Evolutionary conservation across 2,797 vertebrate genomes (phyloP), one percentile per base, ranked within the genome.

Genomic region (Microctenopoma stevenorrisi): DNA sequence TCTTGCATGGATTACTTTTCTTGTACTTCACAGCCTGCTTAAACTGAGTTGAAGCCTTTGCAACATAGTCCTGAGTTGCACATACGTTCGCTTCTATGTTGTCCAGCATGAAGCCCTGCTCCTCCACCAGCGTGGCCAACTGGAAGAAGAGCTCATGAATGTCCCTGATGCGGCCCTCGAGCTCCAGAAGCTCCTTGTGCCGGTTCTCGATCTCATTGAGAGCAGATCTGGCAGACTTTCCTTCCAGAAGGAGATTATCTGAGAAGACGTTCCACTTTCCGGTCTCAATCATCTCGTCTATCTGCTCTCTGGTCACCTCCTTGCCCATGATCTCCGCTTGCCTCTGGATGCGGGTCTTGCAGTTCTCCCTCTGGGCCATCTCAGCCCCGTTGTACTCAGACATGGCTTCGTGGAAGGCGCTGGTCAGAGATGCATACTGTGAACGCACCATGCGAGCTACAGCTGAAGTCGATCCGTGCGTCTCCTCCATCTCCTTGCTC

Each of bases 321-420:
- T 95, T 95, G 68, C 98, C 97, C 97, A 99, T 96, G 86, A 99
- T 98, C 91, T 97, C 96, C 0, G 98, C 94, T 71, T 99, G 97
- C 62, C 98, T 92, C 91, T 97, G 97, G 84, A 99, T 99, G 71
- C 97, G 96, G 25, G 93, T 94, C 93, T 97, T 97, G 93, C 97
- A 99, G 91, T 98, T 98, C 77, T 98, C 96, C 57, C 94, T 90
- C 74, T 98, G 97, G 49, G 83, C 88, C 96, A 97, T 95, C 91
- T 99, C 98, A 0, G 96, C 92, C 50, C 92, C 92, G 13, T 97
- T 97, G 89, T 96, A 99, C 58, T 97, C 96, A 1, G 93, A 93
- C 94, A 99, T 97, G 68, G 94, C 95, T 0, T 86, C 35, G 64
- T 97, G 96, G 90, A 99, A 98, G 46, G 88, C 69, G 1, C 79